These are phyloP conservation scores for Polydrusus pterygomalis DNA, from an alignment of 2,888 invertebrate genomes.

Conservation along the genomic window DNA sequence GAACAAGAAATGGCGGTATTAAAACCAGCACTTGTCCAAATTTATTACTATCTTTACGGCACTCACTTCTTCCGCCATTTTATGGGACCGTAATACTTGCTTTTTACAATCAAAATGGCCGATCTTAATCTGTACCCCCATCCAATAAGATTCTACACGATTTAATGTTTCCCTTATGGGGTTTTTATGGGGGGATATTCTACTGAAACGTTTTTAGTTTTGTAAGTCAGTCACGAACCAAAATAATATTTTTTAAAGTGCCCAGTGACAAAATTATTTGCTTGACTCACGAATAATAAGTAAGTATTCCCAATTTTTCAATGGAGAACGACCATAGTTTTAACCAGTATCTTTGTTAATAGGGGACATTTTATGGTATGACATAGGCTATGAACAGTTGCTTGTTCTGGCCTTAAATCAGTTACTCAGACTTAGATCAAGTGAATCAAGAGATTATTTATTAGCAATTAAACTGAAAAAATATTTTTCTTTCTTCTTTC, in stretches of 20 bases:
- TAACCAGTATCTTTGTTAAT: too few species aligned
- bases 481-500: too few species aligned
- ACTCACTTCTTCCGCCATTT: slow-evolving; percentile 1
- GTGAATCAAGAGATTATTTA: too few species aligned
- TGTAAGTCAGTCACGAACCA: background rate
- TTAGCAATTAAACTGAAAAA: too few species aligned
- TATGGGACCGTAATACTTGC: slow-evolving; percentile 14
- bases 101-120: slow-evolving; percentile 20
- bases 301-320: too few species aligned
- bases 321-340: too few species aligned
- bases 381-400: too few species aligned
- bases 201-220: background rate
- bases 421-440: too few species aligned
- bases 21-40: background rate
- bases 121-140: slow-evolving; percentile 12
- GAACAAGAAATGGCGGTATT: background rate
- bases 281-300: background rate
- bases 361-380: too few species aligned
- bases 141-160: slow-evolving; percentile 14
- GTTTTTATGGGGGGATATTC: slow-evolving; percentile 6
- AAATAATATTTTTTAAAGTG: background rate
- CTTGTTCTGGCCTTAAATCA: too few species aligned
- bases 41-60: background rate
- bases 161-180: slow-evolving; percentile 19
- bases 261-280: background rate